Evolutionary conservation across 2,113 vertebrate genomes (phyloP), one percentile per base, ranked within the genome.

Genomic region (Xenopus laevis): DNA sequence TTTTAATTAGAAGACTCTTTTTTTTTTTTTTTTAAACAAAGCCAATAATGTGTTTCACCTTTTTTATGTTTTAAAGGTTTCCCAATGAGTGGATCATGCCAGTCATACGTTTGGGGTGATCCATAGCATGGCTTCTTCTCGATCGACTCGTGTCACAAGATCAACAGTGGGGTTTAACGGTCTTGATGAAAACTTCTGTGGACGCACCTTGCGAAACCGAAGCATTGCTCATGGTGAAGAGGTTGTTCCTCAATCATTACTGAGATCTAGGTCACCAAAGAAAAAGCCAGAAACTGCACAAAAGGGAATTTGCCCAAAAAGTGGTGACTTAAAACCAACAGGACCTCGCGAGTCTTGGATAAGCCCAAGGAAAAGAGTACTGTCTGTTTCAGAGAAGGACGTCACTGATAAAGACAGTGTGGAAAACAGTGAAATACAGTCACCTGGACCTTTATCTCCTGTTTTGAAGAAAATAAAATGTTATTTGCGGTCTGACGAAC

Each of bases 131-230:
- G 97, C 97, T 95, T 91, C 97, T 92, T 95, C 96, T 91, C 95
- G 97, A 90, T 97, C 97, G 88, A 96, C 97, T 86, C 97, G 97
- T 79, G 96, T 98, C 91, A 99, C 97, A 94, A 97, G 97, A 95
- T 99, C 97, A 93, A 98, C 96, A 91, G 97, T 98, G 87, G 97
- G 96, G 86, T 94, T 97, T 89, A 99, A 99, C 93, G 97, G 97
- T 93, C 94, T 98, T 93, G 97, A 99, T 86, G 97, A 98, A 88
- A 98, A 95, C 86, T 98, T 98, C 84, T 98, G 95, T 92, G 96
- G 97, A 80, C 93, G 97, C 91, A 99, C 96, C 71, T 94, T 99
- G 90, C 96, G 97, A 88, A 99, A 99, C 85, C 97, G 97, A 85
- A 99, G 96, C 85, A 98, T 99, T 78, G 96, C 95, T 90, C 97